A percentile compares a stretch with the other conserved stretches of the same genome.
Conservation (phyloP, 2,113 vertebrate species). For the Tyrannus savana region DNA sequence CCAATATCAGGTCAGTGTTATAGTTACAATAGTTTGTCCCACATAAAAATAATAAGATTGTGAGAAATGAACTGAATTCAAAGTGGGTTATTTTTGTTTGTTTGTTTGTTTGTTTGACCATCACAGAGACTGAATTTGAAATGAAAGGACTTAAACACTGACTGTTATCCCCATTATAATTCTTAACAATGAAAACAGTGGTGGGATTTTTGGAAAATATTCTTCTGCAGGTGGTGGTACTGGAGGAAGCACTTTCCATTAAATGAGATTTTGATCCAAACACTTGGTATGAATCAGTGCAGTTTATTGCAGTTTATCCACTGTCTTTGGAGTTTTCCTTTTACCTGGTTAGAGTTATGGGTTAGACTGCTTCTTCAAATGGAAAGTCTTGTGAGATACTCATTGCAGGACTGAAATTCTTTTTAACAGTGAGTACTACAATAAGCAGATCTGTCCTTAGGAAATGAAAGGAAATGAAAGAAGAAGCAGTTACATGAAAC, state of each 20-base stretch:
- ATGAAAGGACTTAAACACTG: not conserved
- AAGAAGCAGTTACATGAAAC: not conserved
- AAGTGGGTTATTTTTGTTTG: accelerated
- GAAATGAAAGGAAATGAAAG: constrained; percentile 31
- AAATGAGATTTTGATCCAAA: not conserved
- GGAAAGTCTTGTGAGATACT: not conserved
- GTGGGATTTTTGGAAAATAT: not conserved
- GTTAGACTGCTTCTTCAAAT: not conserved
- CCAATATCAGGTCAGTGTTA: not conserved
- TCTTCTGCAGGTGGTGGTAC: not conserved
- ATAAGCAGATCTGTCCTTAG: not conserved
- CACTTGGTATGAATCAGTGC: not conserved
- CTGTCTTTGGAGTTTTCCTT: not conserved
- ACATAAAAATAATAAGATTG: not conserved
- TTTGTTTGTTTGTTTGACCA: not conserved
- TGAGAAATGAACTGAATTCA: not conserved
- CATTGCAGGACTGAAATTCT: not conserved
- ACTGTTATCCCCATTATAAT: not conserved
- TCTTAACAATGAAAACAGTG: not conserved
- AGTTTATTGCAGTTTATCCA: not conserved
- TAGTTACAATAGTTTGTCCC: not conserved
- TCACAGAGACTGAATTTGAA: not conserved
- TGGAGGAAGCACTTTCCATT: not conserved
- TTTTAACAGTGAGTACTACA: not conserved
- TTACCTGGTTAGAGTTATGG: not conserved